These are phyloP conservation scores for Micrasema longulum DNA, from an alignment of 1,140 invertebrate species.

Conservation along the genomic window DNA sequence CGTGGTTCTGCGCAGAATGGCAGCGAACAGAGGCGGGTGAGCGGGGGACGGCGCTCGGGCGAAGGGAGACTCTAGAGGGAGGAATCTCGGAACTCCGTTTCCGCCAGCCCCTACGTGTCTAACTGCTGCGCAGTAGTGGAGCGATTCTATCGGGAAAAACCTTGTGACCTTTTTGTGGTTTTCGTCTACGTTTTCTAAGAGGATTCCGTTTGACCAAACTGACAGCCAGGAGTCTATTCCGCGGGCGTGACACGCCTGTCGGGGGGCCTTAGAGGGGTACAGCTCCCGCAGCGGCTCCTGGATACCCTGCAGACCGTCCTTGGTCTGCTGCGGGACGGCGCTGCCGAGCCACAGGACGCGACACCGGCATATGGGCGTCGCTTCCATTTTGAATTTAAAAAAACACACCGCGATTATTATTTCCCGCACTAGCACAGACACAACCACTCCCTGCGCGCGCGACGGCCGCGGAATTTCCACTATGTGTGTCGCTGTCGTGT, in stretches of 20 bases:
- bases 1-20: constrained; percentile 92
- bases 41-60: constrained; percentile 86
- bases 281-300: constrained; percentile 96
- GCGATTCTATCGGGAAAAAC: constrained; percentile 96
- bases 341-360: constrained; percentile 98
- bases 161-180: constrained; percentile 93
- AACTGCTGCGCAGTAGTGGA: constrained; percentile 98
- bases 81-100: constrained; percentile 83
- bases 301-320: constrained; percentile 96
- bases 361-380: constrained; percentile 94
- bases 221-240: constrained; percentile 98
- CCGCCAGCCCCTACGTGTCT: constrained; percentile 81
- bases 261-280: constrained; percentile 84
- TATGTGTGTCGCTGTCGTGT: constrained; percentile 49
- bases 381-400: constrained; percentile 66
- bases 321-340: constrained; percentile 96
- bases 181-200: constrained; percentile 97
- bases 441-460: constrained; percentile 52
- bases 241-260: constrained; percentile 80
- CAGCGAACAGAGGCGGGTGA: constrained; percentile 97
- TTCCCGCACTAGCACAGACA: constrained; percentile 23
- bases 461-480: constrained; percentile 41
- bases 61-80: constrained; percentile 96
- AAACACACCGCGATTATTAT: constrained; percentile 9
- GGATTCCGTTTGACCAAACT: constrained; percentile 96